Percentiles rank a stretch among this genome's conserved stretches.
phyloP scores from a whole-genome alignment of 2,797 vertebrate genomes.

The Chiloscyllium punctatum region DNA sequence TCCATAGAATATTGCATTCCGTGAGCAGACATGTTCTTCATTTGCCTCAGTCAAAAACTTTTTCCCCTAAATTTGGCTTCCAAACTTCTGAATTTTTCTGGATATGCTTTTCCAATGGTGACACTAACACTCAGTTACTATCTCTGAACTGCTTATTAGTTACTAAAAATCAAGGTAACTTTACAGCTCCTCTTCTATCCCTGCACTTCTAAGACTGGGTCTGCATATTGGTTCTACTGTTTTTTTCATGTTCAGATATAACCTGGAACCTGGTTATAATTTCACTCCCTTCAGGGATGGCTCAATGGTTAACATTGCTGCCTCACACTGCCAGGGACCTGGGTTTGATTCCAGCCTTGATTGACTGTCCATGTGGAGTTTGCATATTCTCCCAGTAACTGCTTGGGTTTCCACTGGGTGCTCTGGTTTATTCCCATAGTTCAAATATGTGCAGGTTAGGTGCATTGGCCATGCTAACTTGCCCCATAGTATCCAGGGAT shows the following conservation, averaged over 20 bases:
- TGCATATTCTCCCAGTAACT: too few species aligned
- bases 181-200: not conserved
- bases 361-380: too few species aligned
- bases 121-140: not conserved
- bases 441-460: too few species aligned
- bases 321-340: too few species aligned
- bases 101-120: not conserved
- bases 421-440: too few species aligned
- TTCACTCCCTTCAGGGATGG: not conserved
- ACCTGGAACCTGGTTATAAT: not conserved
- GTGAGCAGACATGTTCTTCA: not conserved
- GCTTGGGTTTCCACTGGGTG: too few species aligned
- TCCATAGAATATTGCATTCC: not conserved
- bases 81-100: too few species aligned
- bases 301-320: too few species aligned
- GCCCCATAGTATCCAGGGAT: too few species aligned
- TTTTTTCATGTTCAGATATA: not conserved
- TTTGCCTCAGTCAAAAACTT: not conserved
- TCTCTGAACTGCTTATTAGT: not conserved
- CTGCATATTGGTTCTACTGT: not conserved
- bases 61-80: not conserved
- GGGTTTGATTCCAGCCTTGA: too few species aligned
- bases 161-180: not conserved
- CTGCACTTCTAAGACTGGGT: not conserved
- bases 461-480: too few species aligned